These are phyloP conservation scores for Grapholita molesta DNA, from an alignment of 1,140 invertebrate genomes.

Conservation along the genomic window DNA sequence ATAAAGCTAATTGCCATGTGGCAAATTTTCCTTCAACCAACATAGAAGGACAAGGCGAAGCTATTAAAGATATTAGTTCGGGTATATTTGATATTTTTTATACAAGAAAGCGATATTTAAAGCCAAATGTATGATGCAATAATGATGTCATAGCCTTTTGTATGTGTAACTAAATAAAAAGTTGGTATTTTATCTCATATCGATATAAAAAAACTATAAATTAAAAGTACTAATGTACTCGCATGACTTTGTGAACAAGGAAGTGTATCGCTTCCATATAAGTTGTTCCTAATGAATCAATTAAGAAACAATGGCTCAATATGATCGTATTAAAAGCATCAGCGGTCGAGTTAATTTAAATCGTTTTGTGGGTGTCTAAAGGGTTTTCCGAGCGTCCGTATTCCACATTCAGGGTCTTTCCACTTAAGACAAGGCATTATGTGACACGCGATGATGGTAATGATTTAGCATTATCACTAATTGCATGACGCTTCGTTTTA, in stretches of 20 bases:
- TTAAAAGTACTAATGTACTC: neutral
- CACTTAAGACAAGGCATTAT: neutral
- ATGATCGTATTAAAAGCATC: neutral
- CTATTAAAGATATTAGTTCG: neutral
- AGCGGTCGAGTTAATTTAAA: neutral
- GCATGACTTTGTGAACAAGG: neutral
- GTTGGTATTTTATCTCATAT: neutral
- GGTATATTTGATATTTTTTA: too few species aligned
- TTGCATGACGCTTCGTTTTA: neutral
- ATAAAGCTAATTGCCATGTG: neutral
- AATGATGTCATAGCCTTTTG: neutral
- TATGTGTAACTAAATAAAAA: neutral
- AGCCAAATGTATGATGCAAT: neutral
- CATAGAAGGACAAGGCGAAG: neutral
- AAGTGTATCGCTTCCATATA: neutral
- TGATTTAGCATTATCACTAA: neutral
- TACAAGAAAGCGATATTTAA: neutral
- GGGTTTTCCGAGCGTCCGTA: constrained; percentile 1
- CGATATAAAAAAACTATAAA: neutral
- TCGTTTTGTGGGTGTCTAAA: constrained; percentile 1
- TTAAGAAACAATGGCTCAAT: constrained; percentile 7
- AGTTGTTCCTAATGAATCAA: constrained; percentile 5
- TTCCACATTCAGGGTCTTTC: neutral
- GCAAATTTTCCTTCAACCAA: neutral
- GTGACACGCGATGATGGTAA: neutral